Conservation (phyloP, 2,888 invertebrate species). For the Cephus spinipes region DNA sequence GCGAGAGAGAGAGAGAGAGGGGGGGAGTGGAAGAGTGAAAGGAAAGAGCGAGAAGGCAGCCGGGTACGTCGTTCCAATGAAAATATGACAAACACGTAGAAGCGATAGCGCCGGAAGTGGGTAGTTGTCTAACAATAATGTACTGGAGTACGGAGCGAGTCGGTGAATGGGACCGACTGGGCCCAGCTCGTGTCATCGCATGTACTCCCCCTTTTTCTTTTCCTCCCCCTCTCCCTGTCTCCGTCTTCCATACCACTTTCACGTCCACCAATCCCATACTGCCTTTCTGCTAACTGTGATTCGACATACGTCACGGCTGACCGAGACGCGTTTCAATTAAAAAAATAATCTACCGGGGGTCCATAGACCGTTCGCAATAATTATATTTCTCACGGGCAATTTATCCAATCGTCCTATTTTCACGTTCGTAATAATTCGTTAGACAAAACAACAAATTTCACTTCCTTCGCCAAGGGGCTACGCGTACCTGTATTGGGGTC, state of each 20-base stretch:
- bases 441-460: too few relatives aligned
- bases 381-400: not conserved
- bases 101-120: slow-evolving; percentile 61
- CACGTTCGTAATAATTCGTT: not conserved
- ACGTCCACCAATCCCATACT: slow-evolving; percentile 39
- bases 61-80: slow-evolving; percentile 33
- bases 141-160: slow-evolving; percentile 57
- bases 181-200: not conserved
- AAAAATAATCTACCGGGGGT: too few relatives aligned
- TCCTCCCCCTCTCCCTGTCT: slow-evolving; percentile 3
- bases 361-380: not conserved
- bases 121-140: slow-evolving; percentile 63
- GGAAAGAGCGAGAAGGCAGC: not conserved
- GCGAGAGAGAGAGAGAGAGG: slow-evolving; percentile 3
- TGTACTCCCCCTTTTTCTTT: not conserved
- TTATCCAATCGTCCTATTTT: too few relatives aligned
- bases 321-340: not conserved
- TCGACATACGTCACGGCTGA: not conserved
- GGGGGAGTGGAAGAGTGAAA: not conserved
- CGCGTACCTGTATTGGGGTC: too few relatives aligned
- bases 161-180: slow-evolving; percentile 48
- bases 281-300: not conserved
- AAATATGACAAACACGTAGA: slow-evolving; percentile 63
- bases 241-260: not conserved
- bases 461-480: too few relatives aligned